These are phyloP conservation scores for Sclerodermus sp. DNA, from an alignment of 2,888 invertebrate genomes.

Conservation along the genomic window DNA sequence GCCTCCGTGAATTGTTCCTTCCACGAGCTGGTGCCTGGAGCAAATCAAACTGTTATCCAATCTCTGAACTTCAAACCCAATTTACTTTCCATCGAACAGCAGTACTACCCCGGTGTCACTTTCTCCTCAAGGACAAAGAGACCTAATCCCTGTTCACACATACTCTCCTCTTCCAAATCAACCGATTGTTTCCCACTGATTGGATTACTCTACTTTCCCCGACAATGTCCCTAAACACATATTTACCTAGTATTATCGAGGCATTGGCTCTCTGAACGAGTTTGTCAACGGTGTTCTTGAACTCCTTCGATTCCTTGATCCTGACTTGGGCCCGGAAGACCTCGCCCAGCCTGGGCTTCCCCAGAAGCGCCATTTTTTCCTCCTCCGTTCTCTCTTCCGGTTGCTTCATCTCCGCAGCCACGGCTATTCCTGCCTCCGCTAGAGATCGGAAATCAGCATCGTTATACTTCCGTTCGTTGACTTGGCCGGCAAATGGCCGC, in stretches of 20 bases:
- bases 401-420: constrained; percentile 66
- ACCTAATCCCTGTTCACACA: too few species aligned
- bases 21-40: constrained; percentile 91
- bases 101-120: too few species aligned
- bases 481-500: too few species aligned
- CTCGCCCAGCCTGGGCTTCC: constrained; percentile 90
- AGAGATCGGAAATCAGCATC: constrained; percentile 23
- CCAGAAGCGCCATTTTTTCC: constrained; percentile 86
- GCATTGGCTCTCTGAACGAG: constrained; percentile 96
- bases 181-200: too few species aligned
- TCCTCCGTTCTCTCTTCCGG: constrained; percentile 74
- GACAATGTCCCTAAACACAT: too few species aligned
- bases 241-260: constrained; percentile 76
- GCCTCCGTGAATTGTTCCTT: constrained; percentile 98
- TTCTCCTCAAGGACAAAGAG: too few species aligned
- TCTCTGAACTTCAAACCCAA: too few species aligned
- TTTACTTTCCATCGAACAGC: too few species aligned
- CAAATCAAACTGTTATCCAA: too few species aligned
- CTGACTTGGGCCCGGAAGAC: constrained; percentile 82
- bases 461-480: too few species aligned
- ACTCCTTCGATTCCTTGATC: constrained; percentile 97
- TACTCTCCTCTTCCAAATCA: too few species aligned
- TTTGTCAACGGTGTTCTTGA: constrained; percentile 98
- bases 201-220: too few species aligned
- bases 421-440: constrained; percentile 64